Percentiles rank a stretch among this genome's conserved stretches.
Conservation (phyloP, 2,113 vertebrate species). For the Pithys albifrons region DNA sequence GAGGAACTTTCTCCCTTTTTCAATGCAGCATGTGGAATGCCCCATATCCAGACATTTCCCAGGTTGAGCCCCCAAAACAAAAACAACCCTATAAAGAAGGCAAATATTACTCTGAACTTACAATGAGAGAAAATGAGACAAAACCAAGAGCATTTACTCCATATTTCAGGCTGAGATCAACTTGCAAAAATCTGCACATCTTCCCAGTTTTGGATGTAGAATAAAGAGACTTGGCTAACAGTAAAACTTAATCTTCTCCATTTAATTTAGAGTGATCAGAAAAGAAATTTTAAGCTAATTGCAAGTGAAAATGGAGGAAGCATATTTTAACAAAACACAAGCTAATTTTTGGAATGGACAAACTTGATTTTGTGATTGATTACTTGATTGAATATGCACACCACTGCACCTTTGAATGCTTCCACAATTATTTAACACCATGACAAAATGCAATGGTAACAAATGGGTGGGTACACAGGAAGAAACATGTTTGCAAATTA, state of each 20-base stretch:
- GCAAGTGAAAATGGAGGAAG: background rate
- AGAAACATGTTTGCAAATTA: background rate
- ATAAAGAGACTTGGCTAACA: background rate
- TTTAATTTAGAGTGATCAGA: background rate
- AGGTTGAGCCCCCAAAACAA: background rate
- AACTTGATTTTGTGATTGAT: background rate
- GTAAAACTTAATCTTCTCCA: background rate
- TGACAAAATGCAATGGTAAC: background rate
- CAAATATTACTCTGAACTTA: background rate
- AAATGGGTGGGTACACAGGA: background rate
- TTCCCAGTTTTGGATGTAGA: background rate
- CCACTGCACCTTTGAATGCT: background rate
- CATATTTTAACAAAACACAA: background rate
- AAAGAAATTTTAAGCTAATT: background rate
- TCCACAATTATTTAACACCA: background rate
- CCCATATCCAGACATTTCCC: background rate
- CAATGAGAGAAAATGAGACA: background rate
- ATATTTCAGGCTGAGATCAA: background rate
- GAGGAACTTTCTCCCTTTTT: background rate
- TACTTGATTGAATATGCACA: background rate
- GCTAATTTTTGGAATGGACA: background rate
- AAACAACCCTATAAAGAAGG: background rate
- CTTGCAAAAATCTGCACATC: background rate
- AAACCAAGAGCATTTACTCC: background rate
- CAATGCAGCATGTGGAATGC: background rate